Conservation (phyloP, 2,113 vertebrate genomes). For the Ramphastos sulfuratus region DNA sequence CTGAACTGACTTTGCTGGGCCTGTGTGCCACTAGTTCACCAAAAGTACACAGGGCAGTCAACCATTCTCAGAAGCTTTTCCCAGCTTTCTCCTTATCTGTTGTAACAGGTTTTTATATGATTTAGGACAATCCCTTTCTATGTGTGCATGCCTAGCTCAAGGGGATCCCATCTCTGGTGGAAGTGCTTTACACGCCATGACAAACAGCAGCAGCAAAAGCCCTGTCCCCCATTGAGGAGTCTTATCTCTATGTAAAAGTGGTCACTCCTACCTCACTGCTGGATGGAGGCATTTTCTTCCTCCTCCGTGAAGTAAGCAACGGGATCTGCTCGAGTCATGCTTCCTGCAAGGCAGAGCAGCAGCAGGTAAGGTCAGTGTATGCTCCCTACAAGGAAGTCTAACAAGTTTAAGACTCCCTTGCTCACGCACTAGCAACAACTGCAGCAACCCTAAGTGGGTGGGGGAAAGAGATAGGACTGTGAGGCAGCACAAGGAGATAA, state of each 20-base stretch:
- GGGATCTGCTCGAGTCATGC: background rate
- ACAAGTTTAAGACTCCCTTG: background rate
- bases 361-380: background rate
- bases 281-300: background rate
- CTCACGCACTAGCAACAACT: rapidly evolving
- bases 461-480: background rate
- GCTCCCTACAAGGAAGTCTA: background rate
- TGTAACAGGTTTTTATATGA: background rate
- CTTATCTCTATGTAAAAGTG: rapidly evolving
- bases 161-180: background rate
- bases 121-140: background rate
- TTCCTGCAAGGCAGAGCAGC: background rate
- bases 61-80: background rate
- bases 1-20: background rate
- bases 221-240: background rate
- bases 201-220: background rate
- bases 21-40: rapidly evolving
- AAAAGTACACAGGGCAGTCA: background rate
- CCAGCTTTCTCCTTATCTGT: background rate
- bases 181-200: background rate
- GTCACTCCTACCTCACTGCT: background rate
- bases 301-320: background rate
- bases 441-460: background rate
- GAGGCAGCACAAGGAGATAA: background rate
- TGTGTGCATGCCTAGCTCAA: background rate